A percentile compares a stretch with the other conserved stretches of the same genome.
Conservation (phyloP, 2,888 invertebrate genomes). For the Noctua pronuba region DNA sequence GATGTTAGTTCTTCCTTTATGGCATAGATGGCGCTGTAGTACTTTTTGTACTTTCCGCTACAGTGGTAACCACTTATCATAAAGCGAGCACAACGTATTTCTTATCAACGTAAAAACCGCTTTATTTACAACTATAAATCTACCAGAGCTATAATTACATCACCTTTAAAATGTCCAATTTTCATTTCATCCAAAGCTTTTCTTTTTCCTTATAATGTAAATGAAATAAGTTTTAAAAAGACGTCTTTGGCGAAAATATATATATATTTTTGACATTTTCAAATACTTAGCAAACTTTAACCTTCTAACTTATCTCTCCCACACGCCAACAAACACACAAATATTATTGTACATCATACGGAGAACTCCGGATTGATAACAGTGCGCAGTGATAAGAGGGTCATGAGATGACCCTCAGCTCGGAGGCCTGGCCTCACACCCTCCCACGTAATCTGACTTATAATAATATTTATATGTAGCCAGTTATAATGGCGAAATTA, state of each 20-base stretch:
- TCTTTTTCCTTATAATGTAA: neutral
- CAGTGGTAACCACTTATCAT: no score
- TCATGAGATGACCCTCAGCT: slow-evolving; percentile 45
- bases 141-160: no score
- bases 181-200: neutral
- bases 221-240: neutral
- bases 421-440: slow-evolving; percentile 68
- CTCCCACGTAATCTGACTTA: slow-evolving; percentile 52
- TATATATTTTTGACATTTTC: neutral
- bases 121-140: no score
- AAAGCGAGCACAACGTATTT: no score
- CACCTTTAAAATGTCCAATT: neutral
- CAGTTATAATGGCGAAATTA: slow-evolving; percentile 26
- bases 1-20: no score
- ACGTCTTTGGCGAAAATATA: no score
- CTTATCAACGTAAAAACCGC: no score
- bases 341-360: slow-evolving; percentile 54
- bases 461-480: slow-evolving; percentile 20
- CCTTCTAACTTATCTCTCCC: slow-evolving; percentile 11
- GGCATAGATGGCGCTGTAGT: no score
- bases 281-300: slow-evolving; percentile 13
- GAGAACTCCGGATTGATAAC: slow-evolving; percentile 54
- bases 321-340: slow-evolving; percentile 34
- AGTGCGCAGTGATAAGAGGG: slow-evolving; percentile 33
- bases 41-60: no score